Percentiles rank a stretch among this genome's conserved stretches.
Evolutionary conservation across 2,888 invertebrate species (phyloP).

Genomic region (Eupithecia tripunctaria): DNA sequence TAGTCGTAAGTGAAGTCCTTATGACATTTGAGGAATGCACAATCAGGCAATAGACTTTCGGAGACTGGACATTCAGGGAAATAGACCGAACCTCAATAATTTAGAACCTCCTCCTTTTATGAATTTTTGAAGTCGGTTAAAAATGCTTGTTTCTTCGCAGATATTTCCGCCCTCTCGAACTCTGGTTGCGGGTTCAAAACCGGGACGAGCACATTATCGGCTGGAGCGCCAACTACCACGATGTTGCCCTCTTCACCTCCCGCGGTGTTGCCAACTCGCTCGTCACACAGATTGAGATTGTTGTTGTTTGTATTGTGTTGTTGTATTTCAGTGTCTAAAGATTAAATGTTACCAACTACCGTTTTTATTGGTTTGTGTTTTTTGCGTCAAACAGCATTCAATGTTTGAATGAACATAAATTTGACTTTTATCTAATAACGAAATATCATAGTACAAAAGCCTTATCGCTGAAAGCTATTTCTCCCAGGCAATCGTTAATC

Average conservation of each 20-base stretch:
- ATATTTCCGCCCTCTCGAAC: conserved; percentile 91
- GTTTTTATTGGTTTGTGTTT: background rate
- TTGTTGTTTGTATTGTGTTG: conserved; percentile 21
- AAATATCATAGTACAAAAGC: no score
- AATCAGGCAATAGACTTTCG: no score
- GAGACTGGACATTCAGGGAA: no score
- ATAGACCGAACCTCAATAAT: no score
- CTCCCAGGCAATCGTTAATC: no score
- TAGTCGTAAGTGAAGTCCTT: no score
- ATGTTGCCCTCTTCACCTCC: conserved; percentile 84
- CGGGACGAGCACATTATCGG: conserved; percentile 88
- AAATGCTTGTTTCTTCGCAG: conserved; percentile 53
- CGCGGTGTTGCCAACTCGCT: conserved; percentile 46
- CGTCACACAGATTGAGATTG: background rate
- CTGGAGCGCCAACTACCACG: conserved; percentile 89
- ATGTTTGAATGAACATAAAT: no score
- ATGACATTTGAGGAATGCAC: no score
- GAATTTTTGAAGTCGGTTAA: no score
- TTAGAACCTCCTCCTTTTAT: no score
- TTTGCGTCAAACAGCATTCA: background rate
- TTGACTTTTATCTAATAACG: no score
- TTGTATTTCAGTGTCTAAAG: background rate
- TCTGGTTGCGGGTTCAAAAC: conserved; percentile 91
- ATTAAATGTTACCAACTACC: conserved; percentile 7
- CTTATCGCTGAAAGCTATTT: no score